These are phyloP conservation scores for Coelogynopora nodosa DNA, from an alignment of 2,888 invertebrate species.

Conservation along the genomic window DNA sequence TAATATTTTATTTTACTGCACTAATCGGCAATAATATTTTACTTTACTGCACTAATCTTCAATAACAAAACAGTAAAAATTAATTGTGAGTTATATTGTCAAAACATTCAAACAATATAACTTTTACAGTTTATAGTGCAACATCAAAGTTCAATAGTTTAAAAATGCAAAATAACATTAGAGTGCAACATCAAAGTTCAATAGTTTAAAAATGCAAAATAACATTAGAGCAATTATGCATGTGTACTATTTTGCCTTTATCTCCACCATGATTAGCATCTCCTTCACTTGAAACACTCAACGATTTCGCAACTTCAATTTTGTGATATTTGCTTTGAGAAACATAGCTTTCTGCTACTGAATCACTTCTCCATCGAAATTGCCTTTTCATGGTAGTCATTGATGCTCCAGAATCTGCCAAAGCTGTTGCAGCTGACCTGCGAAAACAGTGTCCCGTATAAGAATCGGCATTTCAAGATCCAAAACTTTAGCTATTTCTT, in stretches of 20 bases:
- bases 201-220: background rate
- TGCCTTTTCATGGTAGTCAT: background rate
- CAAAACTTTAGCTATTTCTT: background rate
- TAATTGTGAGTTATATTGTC: background rate
- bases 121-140: background rate
- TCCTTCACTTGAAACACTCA: no score
- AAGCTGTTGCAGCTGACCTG: background rate
- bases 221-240: background rate
- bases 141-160: background rate
- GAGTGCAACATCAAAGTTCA: background rate
- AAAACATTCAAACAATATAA: no score
- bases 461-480: background rate
- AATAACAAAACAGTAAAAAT: background rate
- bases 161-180: background rate
- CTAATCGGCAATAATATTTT: background rate
- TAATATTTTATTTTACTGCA: background rate
- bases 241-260: background rate
- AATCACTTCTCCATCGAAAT: constrained; percentile 8
- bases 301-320: constrained; percentile 1
- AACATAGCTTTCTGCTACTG: background rate
- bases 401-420: background rate
- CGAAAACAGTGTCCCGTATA: constrained; percentile 12
- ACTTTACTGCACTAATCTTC: background rate
- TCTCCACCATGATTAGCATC: background rate
- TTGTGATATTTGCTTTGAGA: background rate